Evolutionary conservation across 2,888 invertebrate genomes (phyloP), one percentile per base, ranked within the genome.

Genomic region (Nomada ruficornis): DNA sequence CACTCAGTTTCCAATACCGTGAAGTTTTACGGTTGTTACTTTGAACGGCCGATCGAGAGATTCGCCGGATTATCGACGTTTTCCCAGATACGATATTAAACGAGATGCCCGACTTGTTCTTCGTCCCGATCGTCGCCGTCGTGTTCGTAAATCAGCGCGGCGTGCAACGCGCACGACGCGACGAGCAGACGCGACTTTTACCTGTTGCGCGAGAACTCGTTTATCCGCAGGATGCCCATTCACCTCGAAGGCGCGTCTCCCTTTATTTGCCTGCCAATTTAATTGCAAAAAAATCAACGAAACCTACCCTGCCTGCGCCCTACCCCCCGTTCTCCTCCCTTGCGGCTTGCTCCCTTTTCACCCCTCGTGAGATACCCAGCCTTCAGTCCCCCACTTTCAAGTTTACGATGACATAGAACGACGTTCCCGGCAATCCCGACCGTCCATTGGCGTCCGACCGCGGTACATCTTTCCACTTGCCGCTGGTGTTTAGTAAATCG

Each of bases 221-320:
- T 89, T 89, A 84, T 88, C 79, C 77, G 60, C 84, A 60, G 69
- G 79, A 88, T 62, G 80, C 69, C 83, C 78, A 86, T 85, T 88
- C 82, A 83, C 83, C 80, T 80, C 64, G 74, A 18, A 71, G 77
- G 26, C 77, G 67, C 73, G 63, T 77, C 64, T 69, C 72, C 72
- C 65, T 88, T 81, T 77, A 81, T 87, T 85, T 86, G 79, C 80
- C 83, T 77, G 89, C 80, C 89, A 77, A 88, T 87, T 85, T 88
- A 83, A 88, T 85, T 87, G 81, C 72, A 36, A 82, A 88, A 88
- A 83, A 86, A 75, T 77, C 10, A 11, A 65, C 52, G 55, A 75
- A 59, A 73, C 71, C 47, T 26, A 59, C 10, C 47, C 36, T 36
- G 9, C 36, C 7, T 36, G 36, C 9, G 5, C 36, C 69, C 54